Evolutionary conservation across 2,888 invertebrate species (phyloP), one percentile per base, ranked within the genome.

Genomic region (Archips crataeganus): DNA sequence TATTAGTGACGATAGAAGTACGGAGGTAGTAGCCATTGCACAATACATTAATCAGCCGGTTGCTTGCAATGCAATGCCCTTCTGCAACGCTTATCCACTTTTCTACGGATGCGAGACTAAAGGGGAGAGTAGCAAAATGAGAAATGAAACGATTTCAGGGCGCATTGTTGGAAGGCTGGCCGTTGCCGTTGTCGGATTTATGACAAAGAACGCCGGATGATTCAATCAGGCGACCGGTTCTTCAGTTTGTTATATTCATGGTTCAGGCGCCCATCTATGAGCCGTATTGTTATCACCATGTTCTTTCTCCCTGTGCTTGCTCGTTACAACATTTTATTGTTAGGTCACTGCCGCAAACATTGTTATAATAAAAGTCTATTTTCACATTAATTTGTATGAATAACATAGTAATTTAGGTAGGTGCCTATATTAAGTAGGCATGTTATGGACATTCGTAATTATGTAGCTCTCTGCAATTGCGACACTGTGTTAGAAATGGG

Each of bases 151-250:
- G 92, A 94, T 94, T 94, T 93, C 92, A 91, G 92, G 88, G 90
- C 91, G 93, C 90, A 94, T 94, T 94, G 94, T 94, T 90, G 90
- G 92, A 87, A 84, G 88, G 88, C 90, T 85, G 90, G 88, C 92
- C 92, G 92, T 90, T 90, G 92, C 92, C 92, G 93, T 91, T 90
- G 92, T 91, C 92, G 93, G 93, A 93, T 93, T 94, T 94, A 94
- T 94, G 94, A 94, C 94, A 94, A 94, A 94, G 94, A 93, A 91
- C 91, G 90, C 88, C 85, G 92, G 92, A 93, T 94, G 94, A 94
- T 94, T 94, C 94, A 94, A 94, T 94, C 94, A 94, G 91, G 54
- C 74, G 73, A 82, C 85, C 85, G 86, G 91, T 90, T 94, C 93
- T 93, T 93, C 92, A 93, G 93, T 93, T 93, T 92, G 93, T 92